Conservation (phyloP, 1,140 invertebrate genomes). For the Atopsyche davidsoni region DNA sequence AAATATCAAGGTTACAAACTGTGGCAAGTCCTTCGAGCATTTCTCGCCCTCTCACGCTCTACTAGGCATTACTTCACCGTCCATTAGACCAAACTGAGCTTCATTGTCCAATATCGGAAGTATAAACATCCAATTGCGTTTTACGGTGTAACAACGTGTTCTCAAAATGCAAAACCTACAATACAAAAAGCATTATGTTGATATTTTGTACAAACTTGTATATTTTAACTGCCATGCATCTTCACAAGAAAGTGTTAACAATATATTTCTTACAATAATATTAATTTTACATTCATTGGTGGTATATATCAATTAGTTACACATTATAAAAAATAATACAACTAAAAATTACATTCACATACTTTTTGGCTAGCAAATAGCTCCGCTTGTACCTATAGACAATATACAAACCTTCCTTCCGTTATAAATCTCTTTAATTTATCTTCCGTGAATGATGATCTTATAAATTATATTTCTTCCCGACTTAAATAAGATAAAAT, state of each 20-base stretch:
- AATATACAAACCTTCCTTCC: neutral
- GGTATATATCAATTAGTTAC: slow-evolving; percentile 21
- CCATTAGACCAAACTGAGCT: neutral
- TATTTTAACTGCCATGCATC: slow-evolving; percentile 6
- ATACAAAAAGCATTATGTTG: neutral
- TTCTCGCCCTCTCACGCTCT: neutral
- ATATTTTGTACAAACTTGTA: slow-evolving; percentile 4
- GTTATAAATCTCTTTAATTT: neutral
- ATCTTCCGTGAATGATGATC: neutral
- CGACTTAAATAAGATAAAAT: slow-evolving; percentile 17
- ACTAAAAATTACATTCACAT: slow-evolving; percentile 2
- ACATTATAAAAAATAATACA: slow-evolving; percentile 15
- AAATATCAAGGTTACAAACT: neutral
- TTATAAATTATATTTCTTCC: neutral
- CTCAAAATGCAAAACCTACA: neutral
- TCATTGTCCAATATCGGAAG: neutral
- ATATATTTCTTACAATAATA: slow-evolving; percentile 5
- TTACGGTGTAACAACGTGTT: neutral
- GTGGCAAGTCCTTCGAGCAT: no score
- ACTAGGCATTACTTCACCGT: neutral
- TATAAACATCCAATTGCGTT: neutral
- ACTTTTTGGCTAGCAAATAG: neutral
- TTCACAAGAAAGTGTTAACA: neutral
- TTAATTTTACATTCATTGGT: slow-evolving; percentile 23
- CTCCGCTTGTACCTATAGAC: neutral